Percentiles rank a stretch among this genome's conserved stretches.
phyloP scores from a whole-genome alignment of 2,797 vertebrate genomes.

The Cichlasoma orientale region DNA sequence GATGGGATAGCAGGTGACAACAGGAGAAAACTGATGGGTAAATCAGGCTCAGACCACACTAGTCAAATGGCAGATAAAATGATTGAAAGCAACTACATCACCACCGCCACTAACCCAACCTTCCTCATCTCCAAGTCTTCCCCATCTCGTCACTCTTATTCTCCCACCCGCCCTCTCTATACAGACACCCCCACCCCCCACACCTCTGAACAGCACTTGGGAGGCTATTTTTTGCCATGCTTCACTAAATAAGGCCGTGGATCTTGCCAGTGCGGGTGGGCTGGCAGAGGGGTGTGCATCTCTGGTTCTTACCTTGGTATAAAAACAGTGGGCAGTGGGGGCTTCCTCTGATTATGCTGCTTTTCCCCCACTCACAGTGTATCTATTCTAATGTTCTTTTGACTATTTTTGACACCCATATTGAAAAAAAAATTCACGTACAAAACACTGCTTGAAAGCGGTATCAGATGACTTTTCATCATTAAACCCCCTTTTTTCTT shows the following conservation, averaged over 20 bases:
- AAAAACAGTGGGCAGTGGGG: conserved; percentile 87
- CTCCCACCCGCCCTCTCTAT: conserved; percentile 50
- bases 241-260: conserved; percentile 98
- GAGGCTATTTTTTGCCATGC: conserved; percentile 95
- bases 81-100: conserved; percentile 68
- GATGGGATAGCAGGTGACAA: background rate
- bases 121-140: conserved; percentile 48
- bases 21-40: conserved; percentile 27
- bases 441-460: conserved; percentile 18
- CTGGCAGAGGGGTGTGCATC: conserved; percentile 65
- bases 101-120: conserved; percentile 16
- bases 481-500: background rate
- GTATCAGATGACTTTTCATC: conserved; percentile 24
- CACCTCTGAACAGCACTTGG: conserved; percentile 73
- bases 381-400: conserved; percentile 14
- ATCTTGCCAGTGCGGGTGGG: conserved; percentile 72
- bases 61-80: conserved; percentile 75
- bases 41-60: conserved; percentile 70
- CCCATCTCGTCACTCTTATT: conserved; percentile 25
- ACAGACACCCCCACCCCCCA: conserved; percentile 50
- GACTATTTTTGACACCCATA: conserved; percentile 23
- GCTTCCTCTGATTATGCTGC: conserved; percentile 78
- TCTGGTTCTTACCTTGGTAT: conserved; percentile 87
- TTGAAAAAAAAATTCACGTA: background rate
- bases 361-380: background rate